Evolutionary conservation across 2,113 vertebrate species (phyloP), one percentile per base, ranked within the genome.

Genomic region (Stegostoma tigrinum): DNA sequence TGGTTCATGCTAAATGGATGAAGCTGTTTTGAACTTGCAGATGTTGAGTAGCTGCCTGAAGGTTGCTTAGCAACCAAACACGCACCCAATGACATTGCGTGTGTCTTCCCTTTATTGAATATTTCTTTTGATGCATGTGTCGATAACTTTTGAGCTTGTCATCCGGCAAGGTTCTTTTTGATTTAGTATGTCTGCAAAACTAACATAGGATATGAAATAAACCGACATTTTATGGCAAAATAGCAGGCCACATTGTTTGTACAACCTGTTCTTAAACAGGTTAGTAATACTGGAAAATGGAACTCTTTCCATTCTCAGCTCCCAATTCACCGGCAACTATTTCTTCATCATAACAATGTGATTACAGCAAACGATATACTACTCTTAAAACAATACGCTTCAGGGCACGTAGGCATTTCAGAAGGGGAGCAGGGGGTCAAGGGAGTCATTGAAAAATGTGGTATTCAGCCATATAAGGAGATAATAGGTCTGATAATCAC

Each of bases 11-110:
- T 93, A 67, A 93, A 93, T 93, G 89, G 61, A 66, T 93, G 61
- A 64, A 93, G 66, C 89, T 38, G 89, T 67, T 93, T 66, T 67
- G 61, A 93, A 93, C 89, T 93, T 93, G 89, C 61, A 93, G 89
- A 93, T 93, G 89, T 93, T 93, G 55, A 93, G 89, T 66, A 42
- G 89, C 19, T 93, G 30, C 21, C n/a, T 21, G 34, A 6, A 66
- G 17, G 89, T 93, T 93, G 89, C 89, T 93, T 38, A 67, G 89
- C 89, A 93, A 93, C 89, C n/a, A n/a, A 66, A 61, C 89, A 93
- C 17, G 61, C 34, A 66, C 15, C 89, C 89, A 93, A 66, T 93
- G 89, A 66, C 34, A 93, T 66, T 30, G 89, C 66, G 5, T 64
- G 27, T 64, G n/a, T 38, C 89, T 66, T 93, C 89, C 8, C 23